These are phyloP conservation scores for Myocastor coypus DNA, from an alignment of 2,113 vertebrate genomes.

Conservation along the genomic window DNA sequence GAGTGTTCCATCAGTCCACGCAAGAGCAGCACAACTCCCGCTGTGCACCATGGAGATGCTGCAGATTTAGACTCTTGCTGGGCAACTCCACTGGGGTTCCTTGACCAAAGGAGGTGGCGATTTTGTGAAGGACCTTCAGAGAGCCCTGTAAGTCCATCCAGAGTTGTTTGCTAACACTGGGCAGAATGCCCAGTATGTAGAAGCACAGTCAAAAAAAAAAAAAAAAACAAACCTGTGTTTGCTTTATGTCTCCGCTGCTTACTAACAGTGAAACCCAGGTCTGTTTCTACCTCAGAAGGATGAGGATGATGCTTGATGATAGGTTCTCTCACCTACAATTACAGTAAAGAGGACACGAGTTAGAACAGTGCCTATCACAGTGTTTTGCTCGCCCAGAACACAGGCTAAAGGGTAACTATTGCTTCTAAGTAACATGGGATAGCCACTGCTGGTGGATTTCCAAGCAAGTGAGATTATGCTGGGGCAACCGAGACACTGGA, in stretches of 20 bases:
- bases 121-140: neutral
- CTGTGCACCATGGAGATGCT: neutral
- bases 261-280: neutral
- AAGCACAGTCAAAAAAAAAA: neutral
- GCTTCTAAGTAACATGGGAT: no score
- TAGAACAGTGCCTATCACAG: neutral
- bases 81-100: neutral
- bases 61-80: neutral
- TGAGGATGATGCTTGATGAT: neutral
- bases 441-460: neutral
- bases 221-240: neutral
- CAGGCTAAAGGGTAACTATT: neutral
- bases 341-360: neutral
- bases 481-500: neutral
- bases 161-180: neutral
- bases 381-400: neutral
- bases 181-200: fast-evolving
- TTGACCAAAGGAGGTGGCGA: neutral
- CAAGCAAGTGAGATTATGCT: neutral
- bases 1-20: neutral
- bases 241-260: neutral
- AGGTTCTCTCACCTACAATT: neutral
- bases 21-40: neutral
- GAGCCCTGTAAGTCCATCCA: neutral
- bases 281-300: neutral